Conservation (phyloP, 2,888 invertebrate genomes). For the Mimachlamys varia region DNA sequence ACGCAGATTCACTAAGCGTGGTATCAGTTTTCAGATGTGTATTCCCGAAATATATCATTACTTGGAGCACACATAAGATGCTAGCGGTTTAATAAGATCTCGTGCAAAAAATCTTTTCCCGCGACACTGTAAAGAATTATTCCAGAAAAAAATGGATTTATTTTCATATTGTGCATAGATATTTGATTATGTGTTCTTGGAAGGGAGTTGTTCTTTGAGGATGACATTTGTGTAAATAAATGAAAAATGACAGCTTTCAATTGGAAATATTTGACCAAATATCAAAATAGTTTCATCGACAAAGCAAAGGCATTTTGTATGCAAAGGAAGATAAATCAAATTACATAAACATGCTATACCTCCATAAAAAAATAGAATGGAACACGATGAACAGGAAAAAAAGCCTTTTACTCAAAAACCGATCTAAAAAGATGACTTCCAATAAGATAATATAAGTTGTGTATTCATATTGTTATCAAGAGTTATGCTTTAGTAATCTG, state of each 20-base stretch:
- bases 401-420: no score
- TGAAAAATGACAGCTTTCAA: no score
- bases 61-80: neutral
- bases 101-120: neutral
- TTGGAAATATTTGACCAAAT: no score
- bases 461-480: no score
- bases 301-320: neutral
- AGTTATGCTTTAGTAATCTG: no score
- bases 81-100: neutral
- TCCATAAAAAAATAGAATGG: neutral
- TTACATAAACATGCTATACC: neutral
- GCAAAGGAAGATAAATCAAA: neutral
- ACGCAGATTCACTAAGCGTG: neutral
- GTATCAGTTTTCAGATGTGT: neutral
- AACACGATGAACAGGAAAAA: no score
- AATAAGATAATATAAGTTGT: no score
- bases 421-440: no score
- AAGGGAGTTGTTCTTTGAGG: neutral
- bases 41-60: neutral
- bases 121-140: neutral
- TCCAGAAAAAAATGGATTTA: neutral
- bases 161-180: neutral
- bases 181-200: neutral
- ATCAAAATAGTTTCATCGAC: no score
- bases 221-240: no score